Evolutionary conservation across 2,113 vertebrate genomes (phyloP).

Genomic region (Salvelinus sp.): DNA sequence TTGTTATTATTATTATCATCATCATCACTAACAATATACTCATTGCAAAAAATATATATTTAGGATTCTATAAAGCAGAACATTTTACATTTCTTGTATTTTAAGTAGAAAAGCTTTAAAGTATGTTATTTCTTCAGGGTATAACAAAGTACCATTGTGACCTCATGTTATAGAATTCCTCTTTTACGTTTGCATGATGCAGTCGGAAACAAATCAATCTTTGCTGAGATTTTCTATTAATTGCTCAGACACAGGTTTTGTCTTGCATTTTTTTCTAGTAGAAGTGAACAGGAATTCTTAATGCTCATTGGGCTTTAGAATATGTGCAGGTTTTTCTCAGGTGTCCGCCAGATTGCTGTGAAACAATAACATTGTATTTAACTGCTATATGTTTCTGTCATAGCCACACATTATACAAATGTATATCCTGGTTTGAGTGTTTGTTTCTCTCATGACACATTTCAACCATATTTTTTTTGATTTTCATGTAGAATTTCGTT

Average conservation of each 20-base stretch:
- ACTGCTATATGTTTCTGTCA: neutral
- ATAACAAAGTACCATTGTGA: conserved; percentile 61
- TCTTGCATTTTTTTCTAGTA: neutral
- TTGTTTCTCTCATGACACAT: conserved; percentile 23
- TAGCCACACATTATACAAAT: neutral
- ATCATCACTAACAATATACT: conserved; percentile 60
- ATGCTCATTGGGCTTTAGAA: conserved; percentile 1
- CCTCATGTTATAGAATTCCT: conserved; percentile 59
- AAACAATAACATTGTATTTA: conserved; percentile 23
- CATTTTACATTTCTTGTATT: conserved; percentile 70
- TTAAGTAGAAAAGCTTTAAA: conserved; percentile 72
- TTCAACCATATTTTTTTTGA: neutral
- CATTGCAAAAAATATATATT: conserved; percentile 67
- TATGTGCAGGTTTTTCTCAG: conserved; percentile 49
- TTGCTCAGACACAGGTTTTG: neutral
- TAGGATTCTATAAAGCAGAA: conserved; percentile 66
- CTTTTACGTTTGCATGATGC: conserved; percentile 6
- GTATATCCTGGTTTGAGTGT: neutral
- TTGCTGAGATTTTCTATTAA: conserved; percentile 1
- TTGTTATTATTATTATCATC: conserved; percentile 35
- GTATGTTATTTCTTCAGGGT: conserved; percentile 64
- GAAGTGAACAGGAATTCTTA: conserved; percentile 12
- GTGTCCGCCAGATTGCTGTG: conserved; percentile 39
- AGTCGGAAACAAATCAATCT: conserved; percentile 5
- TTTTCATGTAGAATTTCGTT: neutral